These are phyloP conservation scores for Hemicordylus capensis DNA, from an alignment of 2,113 vertebrate genomes.

Conservation along the genomic window DNA sequence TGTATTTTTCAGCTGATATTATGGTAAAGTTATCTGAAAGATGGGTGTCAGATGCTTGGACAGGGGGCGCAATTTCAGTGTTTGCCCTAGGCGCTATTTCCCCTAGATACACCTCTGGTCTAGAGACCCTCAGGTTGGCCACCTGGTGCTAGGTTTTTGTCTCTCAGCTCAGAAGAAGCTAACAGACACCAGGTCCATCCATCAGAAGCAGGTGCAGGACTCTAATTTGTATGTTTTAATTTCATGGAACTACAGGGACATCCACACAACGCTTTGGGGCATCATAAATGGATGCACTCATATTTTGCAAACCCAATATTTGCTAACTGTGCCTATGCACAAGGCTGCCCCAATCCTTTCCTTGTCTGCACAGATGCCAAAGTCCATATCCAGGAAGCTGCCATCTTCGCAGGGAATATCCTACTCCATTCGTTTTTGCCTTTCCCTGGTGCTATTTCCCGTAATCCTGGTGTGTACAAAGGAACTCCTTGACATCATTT, in stretches of 20 bases:
- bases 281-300: not conserved
- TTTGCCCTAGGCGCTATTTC: too few species aligned
- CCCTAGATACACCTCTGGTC: too few species aligned
- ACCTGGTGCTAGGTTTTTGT: not conserved
- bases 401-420: too few species aligned
- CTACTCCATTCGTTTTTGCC: not conserved
- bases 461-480: not conserved
- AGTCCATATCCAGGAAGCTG: not conserved
- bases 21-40: too few species aligned
- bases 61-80: too few species aligned
- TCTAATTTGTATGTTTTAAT: not conserved
- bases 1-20: too few species aligned
- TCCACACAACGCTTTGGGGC: not conserved
- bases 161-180: not conserved
- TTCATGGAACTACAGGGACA: not conserved
- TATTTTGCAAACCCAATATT: not conserved
- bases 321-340: not conserved
- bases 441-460: not conserved
- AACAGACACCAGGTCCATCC: not conserved
- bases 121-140: too few species aligned
- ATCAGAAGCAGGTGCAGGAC: fast-evolving
- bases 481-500: not conserved
- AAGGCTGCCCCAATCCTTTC: not conserved
- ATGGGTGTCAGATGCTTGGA: too few species aligned
- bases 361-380: not conserved